These are phyloP conservation scores for Lutjanus erythropterus DNA, from an alignment of 2,113 vertebrate genomes.

Conservation along the genomic window DNA sequence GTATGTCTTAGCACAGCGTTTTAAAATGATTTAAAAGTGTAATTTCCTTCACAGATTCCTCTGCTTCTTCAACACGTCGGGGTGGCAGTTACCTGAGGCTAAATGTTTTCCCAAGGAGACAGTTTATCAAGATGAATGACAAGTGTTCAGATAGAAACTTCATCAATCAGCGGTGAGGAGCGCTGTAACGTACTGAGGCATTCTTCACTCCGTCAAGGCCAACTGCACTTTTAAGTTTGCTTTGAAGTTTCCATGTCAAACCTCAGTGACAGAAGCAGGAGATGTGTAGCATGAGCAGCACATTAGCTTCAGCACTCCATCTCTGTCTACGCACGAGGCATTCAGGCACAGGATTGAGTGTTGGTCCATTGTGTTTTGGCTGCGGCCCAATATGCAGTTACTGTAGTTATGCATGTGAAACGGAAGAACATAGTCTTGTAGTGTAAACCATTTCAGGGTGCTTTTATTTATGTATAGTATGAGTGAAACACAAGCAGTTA, in stretches of 20 bases:
- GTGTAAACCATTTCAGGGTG: too few relatives aligned
- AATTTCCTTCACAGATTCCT: neutral
- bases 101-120: constrained; percentile 2
- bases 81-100: constrained; percentile 3
- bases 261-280: neutral
- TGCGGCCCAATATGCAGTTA: too few relatives aligned
- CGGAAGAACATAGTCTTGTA: too few relatives aligned
- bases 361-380: neutral
- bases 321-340: neutral
- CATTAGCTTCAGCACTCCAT: neutral
- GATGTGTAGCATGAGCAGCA: neutral
- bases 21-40: too few relatives aligned
- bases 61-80: neutral
- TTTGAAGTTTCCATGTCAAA: constrained; percentile 28
- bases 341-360: neutral
- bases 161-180: neutral
- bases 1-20: too few relatives aligned
- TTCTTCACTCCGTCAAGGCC: constrained; percentile 1
- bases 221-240: constrained; percentile 3
- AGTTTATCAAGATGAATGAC: constrained; percentile 22
- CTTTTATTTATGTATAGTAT: too few relatives aligned
- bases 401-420: too few relatives aligned
- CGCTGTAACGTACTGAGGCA: neutral
- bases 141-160: constrained; percentile 36
- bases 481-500: too few relatives aligned